phyloP scores from a whole-genome alignment of 92 coral and sea anemone genomes.

The Palythoa grandiflora region DNA sequence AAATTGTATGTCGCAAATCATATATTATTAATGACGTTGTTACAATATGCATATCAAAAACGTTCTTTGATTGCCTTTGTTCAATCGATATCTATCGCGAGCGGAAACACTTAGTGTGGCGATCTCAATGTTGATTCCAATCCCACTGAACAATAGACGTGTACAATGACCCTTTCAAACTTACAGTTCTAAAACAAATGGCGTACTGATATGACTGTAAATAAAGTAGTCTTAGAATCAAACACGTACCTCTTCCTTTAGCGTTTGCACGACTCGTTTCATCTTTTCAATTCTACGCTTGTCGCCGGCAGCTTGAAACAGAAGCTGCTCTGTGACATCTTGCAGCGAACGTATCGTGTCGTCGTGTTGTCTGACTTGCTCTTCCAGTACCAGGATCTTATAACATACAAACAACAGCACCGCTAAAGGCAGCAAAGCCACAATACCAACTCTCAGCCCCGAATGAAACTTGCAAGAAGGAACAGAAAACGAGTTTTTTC shows the following conservation, averaged over 20 bases:
- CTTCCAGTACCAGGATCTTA: slow-evolving; percentile 45
- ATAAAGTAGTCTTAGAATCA: neutral
- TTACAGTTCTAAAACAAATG: neutral
- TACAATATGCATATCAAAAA: neutral
- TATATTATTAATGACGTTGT: neutral
- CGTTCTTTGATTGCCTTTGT: no score
- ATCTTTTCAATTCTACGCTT: slow-evolving; percentile 8
- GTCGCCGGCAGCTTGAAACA: slow-evolving; percentile 45
- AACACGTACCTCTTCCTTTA: slow-evolving; percentile 33
- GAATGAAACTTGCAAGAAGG: neutral
- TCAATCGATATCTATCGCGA: neutral
- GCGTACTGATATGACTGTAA: neutral
- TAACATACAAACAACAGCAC: slow-evolving; percentile 4
- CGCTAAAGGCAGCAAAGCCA: neutral
- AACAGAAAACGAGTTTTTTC: neutral
- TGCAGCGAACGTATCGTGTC: slow-evolving; percentile 42
- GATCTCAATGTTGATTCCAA: neutral
- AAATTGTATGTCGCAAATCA: neutral
- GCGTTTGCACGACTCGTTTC: neutral
- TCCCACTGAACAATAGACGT: slow-evolving; percentile 19
- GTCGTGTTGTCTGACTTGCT: slow-evolving; percentile 56
- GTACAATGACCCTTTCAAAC: slow-evolving; percentile 31
- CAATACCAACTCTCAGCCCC: neutral
- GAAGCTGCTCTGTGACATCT: slow-evolving; percentile 63
- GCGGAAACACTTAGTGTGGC: neutral